Base-by-base conservation (phyloP, 2,113 vertebrate genomes). In the Nycticorax nycticorax region DNA sequence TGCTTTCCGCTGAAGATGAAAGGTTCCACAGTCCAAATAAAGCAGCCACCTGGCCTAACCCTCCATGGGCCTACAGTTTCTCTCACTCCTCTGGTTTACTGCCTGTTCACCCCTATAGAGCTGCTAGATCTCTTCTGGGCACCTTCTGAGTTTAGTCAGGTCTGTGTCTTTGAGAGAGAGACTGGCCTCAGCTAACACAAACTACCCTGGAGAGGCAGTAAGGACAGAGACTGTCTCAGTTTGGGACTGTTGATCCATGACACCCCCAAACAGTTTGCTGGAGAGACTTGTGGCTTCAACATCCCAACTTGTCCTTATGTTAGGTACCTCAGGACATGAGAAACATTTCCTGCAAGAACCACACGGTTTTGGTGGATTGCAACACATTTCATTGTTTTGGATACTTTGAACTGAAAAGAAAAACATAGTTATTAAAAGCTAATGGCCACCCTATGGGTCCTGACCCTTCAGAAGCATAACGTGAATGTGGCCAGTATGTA, bases 221-320 rank as follows among this genome's bases (percentile, higher is more conserved):
- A 30, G 16, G 14, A 21, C 3, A 77, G 3, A 15, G 3, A 8
- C 8, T 3, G 9, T 55, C 37, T 63, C 13, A 68, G 0, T 53
- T 28, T 79, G 48, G 39, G 37, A 83, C 10, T 3, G 2, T 17
- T 1, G 27, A 30, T 6, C 33, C 13, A 5, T 27, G 27, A 66
- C n/a, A 71, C 4, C 2, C 22, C 12, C 53, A 62, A 68, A 32
- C 8, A 50, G 26, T 41, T 93, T 74, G 9, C n/a, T 69, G 21
- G 28, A n/a, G 57, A 72, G 13, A 30, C 7, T 27, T 52, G 5
- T 52, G 26, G 18, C 17, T 73, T 24, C 39, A 37, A 4, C 7
- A 10, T 30, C n/a, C 17, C 2, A 0, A 28, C 26, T 59, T n/a
- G 21, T 43, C 20, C 11, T 45, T 0, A 0, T 52, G 2, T 21